Evolutionary conservation across 2,888 invertebrate species (phyloP), one percentile per base, ranked within the genome.

Genomic region (Melinopterus prodromus): DNA sequence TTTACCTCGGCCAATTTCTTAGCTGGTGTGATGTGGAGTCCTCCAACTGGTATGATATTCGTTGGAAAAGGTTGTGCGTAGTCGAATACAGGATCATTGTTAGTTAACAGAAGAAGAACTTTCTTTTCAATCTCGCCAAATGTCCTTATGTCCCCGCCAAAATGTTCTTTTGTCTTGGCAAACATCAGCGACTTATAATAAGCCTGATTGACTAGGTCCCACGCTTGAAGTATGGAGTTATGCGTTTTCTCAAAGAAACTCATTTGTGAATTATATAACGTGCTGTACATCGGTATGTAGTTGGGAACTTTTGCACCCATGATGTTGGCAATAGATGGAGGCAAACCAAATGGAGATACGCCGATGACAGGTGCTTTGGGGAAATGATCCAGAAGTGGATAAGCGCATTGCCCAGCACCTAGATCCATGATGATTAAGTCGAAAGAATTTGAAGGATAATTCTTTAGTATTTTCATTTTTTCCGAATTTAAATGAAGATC

Each of bases 31-130:
- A 85, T 84, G 77, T 89, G 89, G 16, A 89, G 79, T 35, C 88
- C 88, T 16, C 87, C 89, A 35, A 88, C 86, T 26, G 87, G 86
- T 69, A 89, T 88, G 76, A 88, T 86, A 80, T 89, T 87, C 6
- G 88, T 88, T 6, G 87, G 83, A 12, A 88, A 76, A 0, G 86
- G 83, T 81, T 85, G 85, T 1, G 87, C 84, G 81, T 84, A 84
- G 82, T 86, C 84, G 12, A 88, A 80, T 5, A 85, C 78, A 2
- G 86, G 84, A 82, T 87, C 84, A 35, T 84, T 83, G 82, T 88
- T 88, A 2, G 85, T 80, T 16, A 89, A 81, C 5, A 87, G 78
- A 38, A 88, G 74, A 15, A 84, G 83, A 26, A 88, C 83, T 38
- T 84, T 83, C 38, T 83, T 82, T 79, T 86, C 84, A 3, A 87